Evolutionary conservation across 2,113 vertebrate genomes (phyloP), one percentile per base, ranked within the genome.

Genomic region (Catagonus wagneri): DNA sequence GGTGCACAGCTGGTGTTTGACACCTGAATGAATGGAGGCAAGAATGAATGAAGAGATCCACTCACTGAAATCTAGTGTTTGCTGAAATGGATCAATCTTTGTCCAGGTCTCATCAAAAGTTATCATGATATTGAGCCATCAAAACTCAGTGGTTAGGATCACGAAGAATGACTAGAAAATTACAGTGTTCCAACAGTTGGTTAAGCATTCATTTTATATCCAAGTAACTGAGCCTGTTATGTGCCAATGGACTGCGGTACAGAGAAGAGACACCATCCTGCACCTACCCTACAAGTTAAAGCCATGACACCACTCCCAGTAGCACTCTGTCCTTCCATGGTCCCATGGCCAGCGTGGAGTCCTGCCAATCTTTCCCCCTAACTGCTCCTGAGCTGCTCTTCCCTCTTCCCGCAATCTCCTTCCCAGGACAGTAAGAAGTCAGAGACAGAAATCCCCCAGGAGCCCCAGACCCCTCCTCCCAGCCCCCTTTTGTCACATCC

Each of bases 401-500:
- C 88, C 69, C 72, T 83, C 88, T 95, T 96, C 89, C 91, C 56
- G 87, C 44, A 75, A 66, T 34, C 74, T 90, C 68, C 56, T 83
- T 80, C 94, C 93, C 23, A 89, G 93, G 16, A 79, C 72, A 94
- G 95, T 96, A 95, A 98, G 98, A 91, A 97, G 94, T 97, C 97
- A 98, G 96, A 98, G 95, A 97, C 11, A 90, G 94, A 98, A 99
- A 99, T 98, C 98, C 98, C 97, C 92, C 83, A 97, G 98, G 98
- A 98, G 96, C 97, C 97, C 97, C 93, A 96, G 97, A 96, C 98
- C 97, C 98, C 97, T 95, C 98, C 95, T 98, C 93, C 94, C 96
- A 98, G 97, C 95, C 98, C 98, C 96, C 93, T 97, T 98, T 98
- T 98, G 98, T 99, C 98, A 98, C 97, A 98, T 98, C 98, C 98